These are phyloP conservation scores for Urocitellus parryii DNA, from an alignment of 2,113 vertebrate species.

Conservation along the genomic window DNA sequence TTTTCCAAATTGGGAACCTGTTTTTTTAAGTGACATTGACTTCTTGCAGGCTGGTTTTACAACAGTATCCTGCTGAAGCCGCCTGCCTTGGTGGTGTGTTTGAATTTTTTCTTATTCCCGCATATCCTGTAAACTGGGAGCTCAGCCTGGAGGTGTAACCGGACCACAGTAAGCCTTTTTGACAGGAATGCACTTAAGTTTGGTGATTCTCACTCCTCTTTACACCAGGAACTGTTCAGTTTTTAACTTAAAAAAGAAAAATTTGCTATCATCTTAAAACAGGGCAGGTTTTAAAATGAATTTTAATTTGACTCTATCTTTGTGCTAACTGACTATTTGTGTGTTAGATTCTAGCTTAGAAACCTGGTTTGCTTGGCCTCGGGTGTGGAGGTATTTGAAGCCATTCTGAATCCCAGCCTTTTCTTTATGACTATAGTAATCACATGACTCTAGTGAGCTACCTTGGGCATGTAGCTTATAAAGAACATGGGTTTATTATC, in stretches of 20 bases:
- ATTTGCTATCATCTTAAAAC: not conserved
- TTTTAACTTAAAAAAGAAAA: not conserved
- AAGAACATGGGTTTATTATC: too few species aligned
- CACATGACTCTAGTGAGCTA: too few species aligned
- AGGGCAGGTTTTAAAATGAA: not conserved
- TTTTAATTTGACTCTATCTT: not conserved
- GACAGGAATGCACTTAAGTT: not conserved
- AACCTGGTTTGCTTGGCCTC: not conserved
- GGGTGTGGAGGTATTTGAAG: not conserved
- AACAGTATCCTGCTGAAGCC: not conserved
- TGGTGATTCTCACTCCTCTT: not conserved
- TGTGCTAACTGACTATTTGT: not conserved
- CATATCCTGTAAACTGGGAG: not conserved
- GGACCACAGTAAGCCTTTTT: not conserved
- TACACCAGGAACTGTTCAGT: not conserved
- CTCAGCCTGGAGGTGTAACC: not conserved
- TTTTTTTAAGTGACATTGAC: too few species aligned
- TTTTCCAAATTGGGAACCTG: not conserved
- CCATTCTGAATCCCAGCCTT: not conserved
- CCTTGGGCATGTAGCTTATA: too few species aligned
- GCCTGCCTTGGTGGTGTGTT: too few species aligned
- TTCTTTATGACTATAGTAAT: not conserved
- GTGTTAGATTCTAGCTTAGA: not conserved
- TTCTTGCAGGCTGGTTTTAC: not conserved
- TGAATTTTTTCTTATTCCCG: not conserved